Evolutionary conservation across 2,797 vertebrate genomes (phyloP).

Genomic region (Sebastes nivosus): DNA sequence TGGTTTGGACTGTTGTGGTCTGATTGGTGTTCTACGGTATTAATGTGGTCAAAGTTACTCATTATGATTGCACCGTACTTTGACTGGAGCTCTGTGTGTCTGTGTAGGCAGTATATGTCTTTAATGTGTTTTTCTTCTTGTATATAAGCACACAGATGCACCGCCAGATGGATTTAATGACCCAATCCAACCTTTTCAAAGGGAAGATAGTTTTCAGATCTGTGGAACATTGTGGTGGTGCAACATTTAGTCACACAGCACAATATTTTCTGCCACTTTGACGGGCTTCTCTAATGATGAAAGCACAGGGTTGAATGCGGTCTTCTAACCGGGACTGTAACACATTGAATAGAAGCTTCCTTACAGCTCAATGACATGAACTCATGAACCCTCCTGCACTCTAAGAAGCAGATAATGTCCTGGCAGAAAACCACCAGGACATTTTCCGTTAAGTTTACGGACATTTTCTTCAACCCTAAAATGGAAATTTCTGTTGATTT

Average conservation of each 20-base stretch:
- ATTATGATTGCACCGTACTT: slow-evolving; percentile 34
- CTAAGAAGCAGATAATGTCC: too few relatives aligned
- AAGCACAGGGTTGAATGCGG: not conserved
- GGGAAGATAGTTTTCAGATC: slow-evolving; percentile 5
- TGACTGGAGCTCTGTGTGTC: slow-evolving; percentile 30
- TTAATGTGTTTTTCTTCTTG: slow-evolving; percentile 43
- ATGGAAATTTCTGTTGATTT: too few relatives aligned
- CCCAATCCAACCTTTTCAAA: not conserved
- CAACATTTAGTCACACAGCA: slow-evolving; percentile 10
- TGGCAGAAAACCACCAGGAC: too few relatives aligned
- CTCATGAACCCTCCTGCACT: not conserved
- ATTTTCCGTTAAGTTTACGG: too few relatives aligned
- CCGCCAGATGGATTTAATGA: slow-evolving; percentile 22
- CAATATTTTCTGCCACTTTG: not conserved
- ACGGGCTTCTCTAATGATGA: not conserved
- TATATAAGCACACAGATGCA: slow-evolving; percentile 8
- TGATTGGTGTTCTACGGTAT: slow-evolving; percentile 55
- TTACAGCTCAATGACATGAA: not conserved
- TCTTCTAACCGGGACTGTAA: not conserved
- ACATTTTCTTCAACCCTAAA: too few relatives aligned
- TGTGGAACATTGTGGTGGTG: not conserved
- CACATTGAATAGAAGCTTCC: not conserved
- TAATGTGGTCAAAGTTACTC: slow-evolving; percentile 66
- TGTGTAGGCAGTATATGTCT: slow-evolving; percentile 23
- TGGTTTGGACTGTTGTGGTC: slow-evolving; percentile 66